Evolutionary conservation across 1,140 invertebrate genomes (phyloP).

Genomic region (Drosophila burlai): DNA sequence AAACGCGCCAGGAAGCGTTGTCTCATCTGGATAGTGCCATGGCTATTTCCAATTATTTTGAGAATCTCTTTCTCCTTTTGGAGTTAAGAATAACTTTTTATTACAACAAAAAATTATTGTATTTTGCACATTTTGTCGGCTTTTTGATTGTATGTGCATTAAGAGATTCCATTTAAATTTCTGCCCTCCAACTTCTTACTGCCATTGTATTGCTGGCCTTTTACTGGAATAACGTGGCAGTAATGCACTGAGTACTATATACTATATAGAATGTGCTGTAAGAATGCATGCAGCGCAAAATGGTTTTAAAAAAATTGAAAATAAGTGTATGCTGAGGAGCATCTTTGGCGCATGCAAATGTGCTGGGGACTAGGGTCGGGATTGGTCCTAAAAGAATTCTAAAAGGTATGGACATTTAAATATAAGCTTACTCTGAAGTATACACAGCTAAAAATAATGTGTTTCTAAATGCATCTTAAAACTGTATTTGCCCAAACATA

Average conservation of each 20-base stretch:
- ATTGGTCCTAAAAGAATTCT: conserved; percentile 50
- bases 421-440: conserved; percentile 2
- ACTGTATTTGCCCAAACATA: accelerated
- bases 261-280: conserved; percentile 7
- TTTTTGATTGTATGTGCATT: conserved; percentile 18
- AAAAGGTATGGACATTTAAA: conserved; percentile 56
- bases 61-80: not conserved
- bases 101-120: conserved; percentile 7
- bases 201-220: conserved; percentile 25
- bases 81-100: not conserved
- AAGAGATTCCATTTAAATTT: conserved; percentile 21
- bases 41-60: conserved; percentile 28
- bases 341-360: conserved; percentile 72
- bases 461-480: not conserved
- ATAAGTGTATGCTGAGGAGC: conserved; percentile 63
- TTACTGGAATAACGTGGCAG: conserved; percentile 20
- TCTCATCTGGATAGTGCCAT: conserved; percentile 4
- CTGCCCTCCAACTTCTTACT: conserved; percentile 1
- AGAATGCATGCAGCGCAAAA: conserved; percentile 58
- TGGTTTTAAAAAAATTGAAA: conserved; percentile 60
- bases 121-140: conserved; percentile 24
- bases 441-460: not conserved
- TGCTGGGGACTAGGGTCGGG: conserved; percentile 15
- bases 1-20: not conserved
- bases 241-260: conserved; percentile 21